These are phyloP conservation scores for Dolichotis patagonum DNA, from an alignment of 2,113 vertebrate species.

Conservation along the genomic window DNA sequence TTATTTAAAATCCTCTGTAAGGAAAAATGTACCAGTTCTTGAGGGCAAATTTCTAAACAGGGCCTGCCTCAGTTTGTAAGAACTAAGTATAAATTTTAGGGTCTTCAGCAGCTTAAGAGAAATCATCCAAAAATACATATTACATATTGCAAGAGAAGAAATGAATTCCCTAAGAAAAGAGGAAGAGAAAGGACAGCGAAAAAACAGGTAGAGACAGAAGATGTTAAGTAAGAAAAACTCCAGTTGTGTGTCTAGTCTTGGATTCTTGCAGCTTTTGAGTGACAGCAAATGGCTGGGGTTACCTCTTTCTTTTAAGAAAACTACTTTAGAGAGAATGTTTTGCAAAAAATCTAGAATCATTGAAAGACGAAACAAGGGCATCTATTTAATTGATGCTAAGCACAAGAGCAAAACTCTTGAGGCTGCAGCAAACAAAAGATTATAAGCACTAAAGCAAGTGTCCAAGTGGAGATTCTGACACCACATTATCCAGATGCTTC, in stretches of 20 bases:
- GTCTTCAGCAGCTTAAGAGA: not conserved
- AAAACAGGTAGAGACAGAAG: not conserved
- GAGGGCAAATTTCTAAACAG: not conserved
- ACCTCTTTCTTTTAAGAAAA: not conserved
- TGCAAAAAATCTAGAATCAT: not conserved
- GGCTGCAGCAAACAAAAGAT: not conserved
- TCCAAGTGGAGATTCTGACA: not conserved
- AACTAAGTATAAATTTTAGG: not conserved
- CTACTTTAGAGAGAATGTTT: not conserved
- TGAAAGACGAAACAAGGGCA: conserved; percentile 3
- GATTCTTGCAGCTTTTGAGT: not conserved
- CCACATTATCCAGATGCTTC: not conserved
- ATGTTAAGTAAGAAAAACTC: not conserved
- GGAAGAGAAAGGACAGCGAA: not conserved
- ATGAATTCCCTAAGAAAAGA: not conserved
- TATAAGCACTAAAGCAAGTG: not conserved
- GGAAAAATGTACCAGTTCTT: not conserved
- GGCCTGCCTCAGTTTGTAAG: not conserved
- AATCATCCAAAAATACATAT: not conserved
- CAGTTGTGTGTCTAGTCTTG: not conserved
- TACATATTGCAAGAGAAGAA: not conserved
- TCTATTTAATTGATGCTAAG: not conserved
- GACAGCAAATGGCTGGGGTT: not conserved
- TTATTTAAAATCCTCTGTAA: not conserved
- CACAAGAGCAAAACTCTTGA: not conserved